A percentile compares a stretch with the other conserved stretches of the same genome.
phyloP scores from a whole-genome alignment of 2,113 vertebrate genomes.

The Alosa alosa region DNA sequence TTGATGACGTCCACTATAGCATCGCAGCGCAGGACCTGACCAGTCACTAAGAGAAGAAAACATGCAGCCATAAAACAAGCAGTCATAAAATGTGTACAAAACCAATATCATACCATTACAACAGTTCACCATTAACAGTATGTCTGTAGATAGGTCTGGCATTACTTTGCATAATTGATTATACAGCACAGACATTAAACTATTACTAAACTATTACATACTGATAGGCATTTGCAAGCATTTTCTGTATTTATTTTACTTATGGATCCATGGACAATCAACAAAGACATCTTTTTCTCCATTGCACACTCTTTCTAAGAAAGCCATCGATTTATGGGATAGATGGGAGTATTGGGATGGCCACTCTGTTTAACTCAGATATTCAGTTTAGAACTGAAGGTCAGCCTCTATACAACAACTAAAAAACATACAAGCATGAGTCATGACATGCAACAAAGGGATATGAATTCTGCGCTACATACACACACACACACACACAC shows the following conservation, averaged over 20 bases:
- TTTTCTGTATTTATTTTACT: neutral
- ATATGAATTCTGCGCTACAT: neutral
- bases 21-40: conserved; percentile 90
- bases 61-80: neutral
- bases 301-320: neutral
- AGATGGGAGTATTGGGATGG: neutral
- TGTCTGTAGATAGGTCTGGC: neutral
- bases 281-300: neutral
- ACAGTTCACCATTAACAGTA: neutral
- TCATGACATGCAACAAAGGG: neutral
- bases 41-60: conserved; percentile 74
- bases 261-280: neutral
- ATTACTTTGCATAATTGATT: neutral
- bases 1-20: conserved; percentile 91
- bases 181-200: neutral
- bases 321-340: neutral
- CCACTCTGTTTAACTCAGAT: neutral
- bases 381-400: neutral
- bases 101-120: neutral
- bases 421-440: neutral
- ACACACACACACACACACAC: neutral
- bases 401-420: neutral
- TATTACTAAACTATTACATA: neutral
- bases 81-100: neutral
- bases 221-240: neutral